Conservation (phyloP, 2,888 invertebrate genomes). For the Chelonus formosanus region DNA sequence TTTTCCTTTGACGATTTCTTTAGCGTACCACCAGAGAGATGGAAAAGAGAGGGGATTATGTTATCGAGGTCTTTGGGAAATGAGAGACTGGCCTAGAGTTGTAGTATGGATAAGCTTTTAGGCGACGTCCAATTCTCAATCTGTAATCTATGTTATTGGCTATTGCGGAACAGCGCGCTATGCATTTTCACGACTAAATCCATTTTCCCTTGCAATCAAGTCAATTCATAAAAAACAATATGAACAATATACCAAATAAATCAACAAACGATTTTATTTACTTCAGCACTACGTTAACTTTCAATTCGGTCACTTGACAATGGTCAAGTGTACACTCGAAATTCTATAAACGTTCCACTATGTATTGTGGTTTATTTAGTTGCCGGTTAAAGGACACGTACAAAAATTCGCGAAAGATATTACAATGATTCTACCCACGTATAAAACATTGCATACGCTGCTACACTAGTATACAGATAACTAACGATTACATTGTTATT, state of each 20-base stretch:
- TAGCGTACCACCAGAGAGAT: slow-evolving; percentile 8
- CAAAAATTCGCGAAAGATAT: too few species aligned
- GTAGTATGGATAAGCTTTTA: slow-evolving; percentile 1
- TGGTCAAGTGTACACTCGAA: slow-evolving; percentile 11
- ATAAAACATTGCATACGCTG: too few species aligned
- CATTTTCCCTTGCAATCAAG: slow-evolving; percentile 11
- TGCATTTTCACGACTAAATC: slow-evolving; percentile 4
- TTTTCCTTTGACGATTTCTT: slow-evolving; percentile 29
- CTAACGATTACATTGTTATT: too few species aligned
- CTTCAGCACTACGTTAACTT: background rate
- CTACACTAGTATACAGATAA: too few species aligned
- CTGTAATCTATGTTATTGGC: slow-evolving; percentile 24
- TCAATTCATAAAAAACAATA: slow-evolving; percentile 24
- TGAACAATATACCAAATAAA: slow-evolving; percentile 20
- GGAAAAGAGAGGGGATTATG: background rate
- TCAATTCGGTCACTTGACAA: slow-evolving; percentile 16
- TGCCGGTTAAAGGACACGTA: too few species aligned
- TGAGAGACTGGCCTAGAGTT: slow-evolving; percentile 1
- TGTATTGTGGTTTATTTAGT: too few species aligned
- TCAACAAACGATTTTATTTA: slow-evolving; percentile 32
- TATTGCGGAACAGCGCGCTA: slow-evolving; percentile 2
- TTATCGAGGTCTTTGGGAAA: slow-evolving; percentile 9
- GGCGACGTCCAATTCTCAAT: slow-evolving; percentile 6
- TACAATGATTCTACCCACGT: too few species aligned
- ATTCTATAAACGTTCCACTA: slow-evolving; percentile 18